Conservation (phyloP, 2,113 vertebrate species). For the Tragelaphus scriptus region DNA sequence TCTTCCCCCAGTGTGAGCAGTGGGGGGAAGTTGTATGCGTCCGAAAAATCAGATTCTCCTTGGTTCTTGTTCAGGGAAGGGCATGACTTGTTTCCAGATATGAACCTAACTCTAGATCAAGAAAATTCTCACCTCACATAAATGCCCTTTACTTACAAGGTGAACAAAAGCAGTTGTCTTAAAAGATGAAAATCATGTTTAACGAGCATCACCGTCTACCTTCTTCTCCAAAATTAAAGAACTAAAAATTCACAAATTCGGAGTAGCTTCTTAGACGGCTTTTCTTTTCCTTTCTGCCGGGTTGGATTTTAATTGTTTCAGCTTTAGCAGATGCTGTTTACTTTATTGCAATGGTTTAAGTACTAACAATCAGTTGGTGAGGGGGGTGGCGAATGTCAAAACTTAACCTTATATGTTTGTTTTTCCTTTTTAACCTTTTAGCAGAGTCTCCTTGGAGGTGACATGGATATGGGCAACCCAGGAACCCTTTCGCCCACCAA, state of each 20-base stretch:
- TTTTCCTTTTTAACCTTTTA: constrained; percentile 73
- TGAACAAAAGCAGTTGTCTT: background rate
- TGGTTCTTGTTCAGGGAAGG: background rate
- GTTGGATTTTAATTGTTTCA: background rate
- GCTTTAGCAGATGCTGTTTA: constrained; percentile 35
- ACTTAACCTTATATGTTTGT: constrained; percentile 59
- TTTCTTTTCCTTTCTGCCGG: background rate
- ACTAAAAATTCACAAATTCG: background rate
- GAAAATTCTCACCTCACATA: constrained; percentile 21
- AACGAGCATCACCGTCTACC: background rate
- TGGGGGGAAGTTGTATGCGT: background rate
- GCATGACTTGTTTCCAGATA: background rate
- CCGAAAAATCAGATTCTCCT: background rate
- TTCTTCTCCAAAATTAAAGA: background rate
- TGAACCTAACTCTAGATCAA: background rate
- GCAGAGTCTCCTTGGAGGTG: constrained; percentile 90
- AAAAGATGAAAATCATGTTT: background rate
- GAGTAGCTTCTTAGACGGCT: constrained; percentile 24
- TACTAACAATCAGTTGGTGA: constrained; percentile 36
- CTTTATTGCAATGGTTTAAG: constrained; percentile 56
- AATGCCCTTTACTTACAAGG: constrained; percentile 4
- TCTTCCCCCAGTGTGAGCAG: background rate
- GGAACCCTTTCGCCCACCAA: constrained; percentile 92
- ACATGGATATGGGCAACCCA: constrained; percentile 94
- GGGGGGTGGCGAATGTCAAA: constrained; percentile 19